Base-by-base conservation (phyloP, 2,113 vertebrate species). In the Struthidea cinerea region DNA sequence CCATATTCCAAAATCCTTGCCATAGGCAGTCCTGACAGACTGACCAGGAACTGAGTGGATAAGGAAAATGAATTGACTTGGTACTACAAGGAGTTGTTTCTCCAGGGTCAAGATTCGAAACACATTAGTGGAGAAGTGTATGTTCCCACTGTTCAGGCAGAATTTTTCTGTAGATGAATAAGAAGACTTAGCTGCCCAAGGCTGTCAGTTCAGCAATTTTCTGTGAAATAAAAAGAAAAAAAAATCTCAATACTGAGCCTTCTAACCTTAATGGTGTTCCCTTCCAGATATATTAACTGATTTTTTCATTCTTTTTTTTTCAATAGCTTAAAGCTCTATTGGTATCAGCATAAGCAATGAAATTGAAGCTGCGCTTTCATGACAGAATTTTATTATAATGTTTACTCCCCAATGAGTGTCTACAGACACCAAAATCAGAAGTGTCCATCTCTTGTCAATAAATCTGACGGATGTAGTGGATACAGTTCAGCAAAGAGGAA, bases 91-190 rank as follows among this genome's bases (percentile, higher is more conserved):
- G n/a, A 65, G 17, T 37, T 67, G 13, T 92, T 95, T 96, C 44
- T 86, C 57, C 5, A 7, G 24, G 53, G 63, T 83, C 60, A 60
- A 61, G 49, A 84, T 85, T 46, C 10, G 19, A 89, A 81, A 56
- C 28, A 59, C 28, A 26, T 95, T 81, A 67, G 50, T 70, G 50
- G 42, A 85, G n/a, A 87, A 85, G 46, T 74, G 11, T 77, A 32
- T 70, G 21, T 35, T 85, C 20, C 35, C 42, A 37, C 26, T 57
- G 20, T 74, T 86, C 35, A 68, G 79, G 20, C 44, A 55, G 76
- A 91, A 81, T 64, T 92, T 86, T 90, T 86, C 68, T 95, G 71
- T 52, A 90, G 52, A 89, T 78, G 41, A 90, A 47, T 82, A 84
- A 87, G 55, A 89, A 20, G n/a, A 28, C 15, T 82, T 83, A 47